Evolutionary conservation across 2,113 vertebrate species (phyloP).

Genomic region (Sigmodon hispidus): DNA sequence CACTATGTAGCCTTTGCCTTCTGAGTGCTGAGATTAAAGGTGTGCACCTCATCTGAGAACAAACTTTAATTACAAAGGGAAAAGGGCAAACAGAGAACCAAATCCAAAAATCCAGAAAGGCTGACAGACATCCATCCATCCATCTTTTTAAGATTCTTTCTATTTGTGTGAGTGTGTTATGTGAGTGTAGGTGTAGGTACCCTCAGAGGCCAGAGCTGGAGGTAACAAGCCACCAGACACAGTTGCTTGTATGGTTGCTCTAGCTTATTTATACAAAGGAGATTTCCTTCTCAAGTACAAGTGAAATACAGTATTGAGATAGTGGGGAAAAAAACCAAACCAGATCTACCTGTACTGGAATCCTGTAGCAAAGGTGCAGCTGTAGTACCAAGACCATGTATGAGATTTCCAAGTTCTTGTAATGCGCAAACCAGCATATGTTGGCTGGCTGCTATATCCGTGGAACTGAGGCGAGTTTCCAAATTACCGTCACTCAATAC

Average conservation of each 20-base stretch:
- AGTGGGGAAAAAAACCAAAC: no score
- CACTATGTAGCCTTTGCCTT: neutral
- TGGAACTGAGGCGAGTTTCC: conserved; percentile 86
- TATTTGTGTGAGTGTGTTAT: neutral
- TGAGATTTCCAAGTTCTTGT: conserved; percentile 93
- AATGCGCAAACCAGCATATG: conserved; percentile 92
- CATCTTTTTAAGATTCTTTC: neutral
- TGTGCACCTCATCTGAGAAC: neutral
- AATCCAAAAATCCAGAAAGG: neutral
- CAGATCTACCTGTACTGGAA: conserved; percentile 87
- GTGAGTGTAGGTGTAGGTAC: no score
- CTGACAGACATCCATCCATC: neutral
- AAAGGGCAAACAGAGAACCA: neutral
- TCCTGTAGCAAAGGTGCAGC: conserved; percentile 92
- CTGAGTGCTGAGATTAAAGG: neutral
- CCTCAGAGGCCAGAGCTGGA: neutral
- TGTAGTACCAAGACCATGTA: conserved; percentile 90
- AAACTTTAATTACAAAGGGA: neutral
- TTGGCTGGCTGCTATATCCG: conserved; percentile 88
- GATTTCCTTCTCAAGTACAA: neutral
- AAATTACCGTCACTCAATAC: conserved; percentile 88
- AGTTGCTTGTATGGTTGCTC: neutral
- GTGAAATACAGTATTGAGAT: neutral
- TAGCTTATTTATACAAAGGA: neutral
- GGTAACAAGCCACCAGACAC: neutral